Base-by-base conservation (phyloP, 92 coral and sea anemone genomes). In the Actinostola sp. region DNA sequence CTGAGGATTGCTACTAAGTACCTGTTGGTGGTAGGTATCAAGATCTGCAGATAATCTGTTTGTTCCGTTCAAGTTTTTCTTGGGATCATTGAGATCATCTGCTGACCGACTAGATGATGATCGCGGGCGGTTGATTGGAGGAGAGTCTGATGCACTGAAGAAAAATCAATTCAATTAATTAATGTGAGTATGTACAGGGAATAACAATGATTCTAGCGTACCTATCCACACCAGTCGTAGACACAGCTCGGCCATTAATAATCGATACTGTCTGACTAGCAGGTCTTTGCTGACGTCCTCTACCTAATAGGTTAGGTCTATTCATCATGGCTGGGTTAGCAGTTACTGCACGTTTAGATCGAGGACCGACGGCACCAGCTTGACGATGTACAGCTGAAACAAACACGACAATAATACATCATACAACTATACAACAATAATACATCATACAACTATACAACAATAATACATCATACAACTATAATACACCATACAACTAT, bases 1-100 rank as follows among this genome's bases (percentile, higher is more conserved):
- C 59, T 17, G 29, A 13, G 23, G 32, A 25, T 30, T 38, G 57
- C 14, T 38, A 43, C 57, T 33, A 1, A 0, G 28, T 60, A 90
- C 96, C 96, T 87, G 96, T 29, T 82, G n/a, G n/a, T n/a, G 83
- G 34, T 87, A 90, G 63, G 80, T 64, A 48, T 90, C 96, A 25
- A 83, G 88, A 67, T 90, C 96, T 17, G 92, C 86, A 15, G 97
- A 90, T 33, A 90, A 54, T 29, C 92, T 61, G 32, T 79, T 83
- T 0, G 82, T 50, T 42, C 96, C 92, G 80, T 90, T 90, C 26
- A 89, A 71, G 46, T 75, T 60, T 17, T 75, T 68, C 19, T 58
- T 49, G 78, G 63, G 82, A 21, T 71, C 81, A 38, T 86, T 83
- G 38, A 90, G 72, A 66, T 90, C 92, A 28, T 90, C 97, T 11